Evolutionary conservation across 2,888 invertebrate genomes (phyloP).

Genomic region (Drosophila niveifrons): DNA sequence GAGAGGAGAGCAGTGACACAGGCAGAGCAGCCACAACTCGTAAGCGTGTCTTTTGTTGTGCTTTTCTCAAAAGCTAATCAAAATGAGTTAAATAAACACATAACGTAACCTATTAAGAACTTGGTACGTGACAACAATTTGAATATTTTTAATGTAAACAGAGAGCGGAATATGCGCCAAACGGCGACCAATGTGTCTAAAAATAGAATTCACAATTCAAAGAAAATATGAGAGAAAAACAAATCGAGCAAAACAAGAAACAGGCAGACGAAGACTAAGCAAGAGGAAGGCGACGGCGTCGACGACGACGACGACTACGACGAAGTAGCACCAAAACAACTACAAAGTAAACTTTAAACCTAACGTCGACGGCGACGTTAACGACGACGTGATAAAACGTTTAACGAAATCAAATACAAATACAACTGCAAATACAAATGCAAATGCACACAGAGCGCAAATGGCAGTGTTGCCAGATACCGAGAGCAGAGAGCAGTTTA

Average conservation of each 20-base stretch:
- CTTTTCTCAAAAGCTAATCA: slow-evolving; percentile 73
- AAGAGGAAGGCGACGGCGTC: not conserved
- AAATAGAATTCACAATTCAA: slow-evolving; percentile 73
- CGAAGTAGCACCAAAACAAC: slow-evolving; percentile 36
- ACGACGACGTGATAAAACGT: slow-evolving; percentile 73
- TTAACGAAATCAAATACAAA: slow-evolving; percentile 63
- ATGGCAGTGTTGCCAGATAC: slow-evolving; percentile 16
- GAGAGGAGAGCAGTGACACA: not conserved
- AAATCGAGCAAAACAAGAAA: slow-evolving; percentile 61
- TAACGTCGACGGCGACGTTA: slow-evolving; percentile 39
- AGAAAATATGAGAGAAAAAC: slow-evolving; percentile 68
- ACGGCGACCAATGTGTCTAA: slow-evolving; percentile 54
- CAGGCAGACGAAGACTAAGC: slow-evolving; percentile 19
- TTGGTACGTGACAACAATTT: slow-evolving; percentile 81
- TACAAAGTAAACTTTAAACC: slow-evolving; percentile 57
- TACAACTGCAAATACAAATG: slow-evolving; percentile 37
- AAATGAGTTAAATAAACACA: slow-evolving; percentile 81
- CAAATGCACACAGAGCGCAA: slow-evolving; percentile 41
- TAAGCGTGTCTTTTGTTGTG: slow-evolving; percentile 66
- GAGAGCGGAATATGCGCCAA: slow-evolving; percentile 57
- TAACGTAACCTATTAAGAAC: slow-evolving; percentile 81
- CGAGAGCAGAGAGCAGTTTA: slow-evolving; percentile 8
- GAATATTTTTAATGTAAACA: slow-evolving; percentile 80
- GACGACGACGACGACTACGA: slow-evolving; percentile 28
- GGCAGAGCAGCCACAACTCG: not conserved